Evolutionary conservation across 2,113 vertebrate genomes (phyloP), one percentile per base, ranked within the genome.

Genomic region (Colinus virginianus): DNA sequence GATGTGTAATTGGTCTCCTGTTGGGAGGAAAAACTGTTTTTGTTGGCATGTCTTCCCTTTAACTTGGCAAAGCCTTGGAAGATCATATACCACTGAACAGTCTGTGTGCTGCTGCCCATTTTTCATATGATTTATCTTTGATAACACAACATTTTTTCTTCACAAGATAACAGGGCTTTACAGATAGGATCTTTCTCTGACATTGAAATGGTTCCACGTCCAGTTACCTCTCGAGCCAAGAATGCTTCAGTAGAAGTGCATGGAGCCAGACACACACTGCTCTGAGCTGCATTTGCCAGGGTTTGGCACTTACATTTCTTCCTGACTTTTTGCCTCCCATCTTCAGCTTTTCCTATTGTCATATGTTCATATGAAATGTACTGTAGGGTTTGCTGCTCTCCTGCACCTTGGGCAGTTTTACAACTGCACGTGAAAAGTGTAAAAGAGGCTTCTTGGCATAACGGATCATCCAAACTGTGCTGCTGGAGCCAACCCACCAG

Each of bases 301-400:
- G 16, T 74, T 85, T 92, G 87, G 78, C 75, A 49, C 74, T 94
- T 82, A 4, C 2, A 30, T 80, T 91, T 90, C 81, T 91, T 28
- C 58, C 90, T 87, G 62, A 90, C 32, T 72, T 77, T 76, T 75
- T 62, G 84, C 70, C 84, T 45, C 91, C 18, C 43, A 51, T 53
- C 7, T 71, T 30, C 42, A 82, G 55, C 58, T 90, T 92, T 82
- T 85, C 49, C 67, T 84, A 4, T 69, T 78, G 62, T 79, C 82
- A 17, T 4, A 94, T 94, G 93, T 94, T 78, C 85, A 89, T 81
- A 34, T 92, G 84, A 92, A 92, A 89, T 23, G 38, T 89, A 38
- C 59, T 79, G n/a, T 32, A 67, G 20, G 43, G 53, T 85, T 74
- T 74, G 38, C 59, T 12, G 38, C 7, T 91, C 20, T 81, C 36